phyloP scores from a whole-genome alignment of 2,113 vertebrate species.

The Toxotes jaculatrix region DNA sequence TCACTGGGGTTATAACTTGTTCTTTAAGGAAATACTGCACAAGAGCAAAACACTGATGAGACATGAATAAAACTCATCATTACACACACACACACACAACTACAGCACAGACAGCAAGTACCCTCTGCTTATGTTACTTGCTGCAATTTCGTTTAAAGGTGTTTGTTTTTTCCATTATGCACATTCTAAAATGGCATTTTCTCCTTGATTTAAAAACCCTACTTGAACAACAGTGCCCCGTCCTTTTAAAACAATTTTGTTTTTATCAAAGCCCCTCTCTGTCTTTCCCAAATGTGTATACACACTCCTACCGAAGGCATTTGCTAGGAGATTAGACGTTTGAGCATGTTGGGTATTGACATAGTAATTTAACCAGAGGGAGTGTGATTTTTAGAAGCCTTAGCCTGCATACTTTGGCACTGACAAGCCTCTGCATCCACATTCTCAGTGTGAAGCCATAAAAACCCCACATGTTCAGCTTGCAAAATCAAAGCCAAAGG shows the following conservation, averaged over 20 bases:
- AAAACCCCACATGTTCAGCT: conserved; percentile 8
- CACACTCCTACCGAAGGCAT: neutral
- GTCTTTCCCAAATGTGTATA: neutral
- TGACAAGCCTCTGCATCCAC: conserved; percentile 21
- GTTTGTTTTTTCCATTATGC: neutral
- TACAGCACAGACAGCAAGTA: neutral
- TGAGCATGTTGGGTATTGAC: conserved; percentile 58
- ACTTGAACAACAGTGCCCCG: neutral
- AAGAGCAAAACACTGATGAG: neutral
- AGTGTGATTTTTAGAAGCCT: conserved; percentile 33
- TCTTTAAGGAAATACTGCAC: neutral
- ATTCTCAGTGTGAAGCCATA: conserved; percentile 24
- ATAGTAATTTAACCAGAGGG: conserved; percentile 51
- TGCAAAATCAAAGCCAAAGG: conserved; percentile 24
- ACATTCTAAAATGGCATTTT: neutral
- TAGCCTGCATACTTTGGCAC: conserved; percentile 43
- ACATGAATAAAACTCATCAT: neutral
- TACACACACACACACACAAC: neutral
- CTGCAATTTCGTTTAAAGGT: neutral
- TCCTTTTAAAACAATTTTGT: neutral
- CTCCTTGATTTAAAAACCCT: neutral
- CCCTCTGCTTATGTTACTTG: neutral
- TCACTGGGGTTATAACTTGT: neutral
- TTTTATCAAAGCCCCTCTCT: neutral
- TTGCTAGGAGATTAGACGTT: conserved; percentile 29